phyloP scores from a whole-genome alignment of 1,140 invertebrate genomes.

The Pseudomyrmex pallidus region DNA sequence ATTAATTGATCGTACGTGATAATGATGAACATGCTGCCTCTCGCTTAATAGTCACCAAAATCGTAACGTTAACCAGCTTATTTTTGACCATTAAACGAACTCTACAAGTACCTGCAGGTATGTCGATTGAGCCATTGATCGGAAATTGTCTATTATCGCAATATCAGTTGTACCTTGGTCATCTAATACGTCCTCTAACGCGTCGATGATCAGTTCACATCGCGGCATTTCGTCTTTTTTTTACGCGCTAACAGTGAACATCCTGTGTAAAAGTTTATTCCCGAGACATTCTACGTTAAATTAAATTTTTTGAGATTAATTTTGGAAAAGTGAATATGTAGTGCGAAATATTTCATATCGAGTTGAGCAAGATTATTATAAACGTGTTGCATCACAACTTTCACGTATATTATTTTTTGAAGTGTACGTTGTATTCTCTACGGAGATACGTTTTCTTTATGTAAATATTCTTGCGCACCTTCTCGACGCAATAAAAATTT shows the following conservation, averaged over 20 bases:
- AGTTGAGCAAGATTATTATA: constrained; percentile 1
- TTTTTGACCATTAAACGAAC: neutral
- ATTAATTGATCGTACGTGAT: constrained; percentile 34
- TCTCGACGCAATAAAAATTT: constrained; percentile 35
- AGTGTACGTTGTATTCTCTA: constrained; percentile 1
- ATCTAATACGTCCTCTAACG: neutral
- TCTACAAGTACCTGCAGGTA: neutral
- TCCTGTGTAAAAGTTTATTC: neutral
- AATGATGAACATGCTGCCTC: neutral
- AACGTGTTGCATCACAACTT: constrained; percentile 10
- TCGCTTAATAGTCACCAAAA: too few species aligned
- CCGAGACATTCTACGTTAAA: neutral
- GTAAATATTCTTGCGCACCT: constrained; percentile 19
- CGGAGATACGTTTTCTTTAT: constrained; percentile 8
- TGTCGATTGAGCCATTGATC: constrained; percentile 15
- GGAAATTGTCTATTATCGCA: constrained; percentile 31
- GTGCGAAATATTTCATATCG: neutral
- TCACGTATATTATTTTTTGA: constrained; percentile 14
- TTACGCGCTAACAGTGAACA: neutral
- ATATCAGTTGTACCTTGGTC: constrained; percentile 12
- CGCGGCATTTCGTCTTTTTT: neutral
- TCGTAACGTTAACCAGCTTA: neutral
- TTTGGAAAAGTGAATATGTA: neutral
- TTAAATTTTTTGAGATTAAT: neutral
- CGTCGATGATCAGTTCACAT: neutral